Conservation (phyloP, 2,797 vertebrate genomes). For the Acipenser transmontanus region DNA sequence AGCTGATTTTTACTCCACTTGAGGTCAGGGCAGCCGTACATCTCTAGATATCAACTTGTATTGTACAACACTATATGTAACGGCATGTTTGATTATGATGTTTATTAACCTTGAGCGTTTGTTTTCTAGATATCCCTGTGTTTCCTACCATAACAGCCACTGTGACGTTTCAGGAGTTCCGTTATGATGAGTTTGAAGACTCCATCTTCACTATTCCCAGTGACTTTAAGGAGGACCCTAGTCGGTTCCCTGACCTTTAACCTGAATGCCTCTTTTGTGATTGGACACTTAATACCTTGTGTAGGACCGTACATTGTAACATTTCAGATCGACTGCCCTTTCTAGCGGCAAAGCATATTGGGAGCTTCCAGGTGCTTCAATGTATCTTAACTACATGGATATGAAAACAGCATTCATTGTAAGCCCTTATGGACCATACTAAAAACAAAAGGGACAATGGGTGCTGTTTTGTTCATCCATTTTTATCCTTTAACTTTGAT, state of each 20-base stretch:
- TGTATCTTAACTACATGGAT: constrained; percentile 34
- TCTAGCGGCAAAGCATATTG: constrained; percentile 12
- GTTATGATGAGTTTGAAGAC: constrained; percentile 78
- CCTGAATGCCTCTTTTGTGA: constrained; percentile 37
- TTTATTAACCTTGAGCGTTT: constrained; percentile 10
- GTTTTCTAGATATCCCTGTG: constrained; percentile 75
- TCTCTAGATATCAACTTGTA: no score
- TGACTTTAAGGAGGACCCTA: constrained; percentile 91
- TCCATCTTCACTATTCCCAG: constrained; percentile 81
- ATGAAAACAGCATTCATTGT: constrained; percentile 43
- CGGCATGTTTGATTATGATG: neutral
- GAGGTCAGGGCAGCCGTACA: no score
- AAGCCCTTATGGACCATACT: constrained; percentile 26
- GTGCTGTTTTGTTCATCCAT: constrained; percentile 48
- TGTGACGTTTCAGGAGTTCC: constrained; percentile 97
- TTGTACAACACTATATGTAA: no score
- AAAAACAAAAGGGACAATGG: constrained; percentile 32
- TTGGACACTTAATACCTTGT: constrained; percentile 44
- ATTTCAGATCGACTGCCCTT: constrained; percentile 7
- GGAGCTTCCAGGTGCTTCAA: constrained; percentile 30
- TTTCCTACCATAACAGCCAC: constrained; percentile 95
- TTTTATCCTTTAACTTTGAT: no score
- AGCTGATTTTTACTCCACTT: no score
- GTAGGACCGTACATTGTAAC: constrained; percentile 23
- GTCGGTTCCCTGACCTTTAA: constrained; percentile 89